These are phyloP conservation scores for Drosophila pectinifera DNA, from an alignment of 1,140 invertebrate species.

Conservation along the genomic window DNA sequence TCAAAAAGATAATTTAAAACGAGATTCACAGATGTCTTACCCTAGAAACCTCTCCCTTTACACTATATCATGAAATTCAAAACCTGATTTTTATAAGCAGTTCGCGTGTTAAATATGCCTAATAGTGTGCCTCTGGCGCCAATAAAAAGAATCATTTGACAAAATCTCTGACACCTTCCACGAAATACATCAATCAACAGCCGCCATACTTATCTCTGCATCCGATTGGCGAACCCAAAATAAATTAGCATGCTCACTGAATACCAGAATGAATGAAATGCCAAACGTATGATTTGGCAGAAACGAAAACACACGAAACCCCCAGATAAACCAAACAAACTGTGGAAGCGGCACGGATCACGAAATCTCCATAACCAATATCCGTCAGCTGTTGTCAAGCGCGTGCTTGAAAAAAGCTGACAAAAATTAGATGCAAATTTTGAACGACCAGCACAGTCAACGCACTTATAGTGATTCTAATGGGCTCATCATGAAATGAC, in stretches of 20 bases:
- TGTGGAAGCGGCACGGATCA: slow-evolving; percentile 11
- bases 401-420: slow-evolving; percentile 20
- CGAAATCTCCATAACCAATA: slow-evolving; percentile 14
- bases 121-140: slow-evolving; percentile 27
- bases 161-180: slow-evolving; percentile 33
- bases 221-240: slow-evolving; percentile 12
- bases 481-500: neutral
- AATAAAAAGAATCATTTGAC: slow-evolving; percentile 41
- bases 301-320: slow-evolving; percentile 11
- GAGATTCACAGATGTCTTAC: neutral
- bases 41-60: neutral
- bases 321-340: slow-evolving; percentile 32
- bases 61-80: slow-evolving; percentile 15
- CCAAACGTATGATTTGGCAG: slow-evolving; percentile 61
- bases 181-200: slow-evolving; percentile 34
- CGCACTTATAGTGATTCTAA: neutral
- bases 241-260: slow-evolving; percentile 44
- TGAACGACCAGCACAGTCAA: slow-evolving; percentile 11
- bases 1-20: neutral
- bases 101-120: slow-evolving; percentile 18
- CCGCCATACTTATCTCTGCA: slow-evolving; percentile 20
- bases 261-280: slow-evolving; percentile 48
- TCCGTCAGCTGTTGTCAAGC: slow-evolving; percentile 64
- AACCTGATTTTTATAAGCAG: slow-evolving; percentile 2
- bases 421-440: slow-evolving; percentile 28